phyloP scores from a whole-genome alignment of 2,113 vertebrate species.

The Tachysurus vachellii region DNA sequence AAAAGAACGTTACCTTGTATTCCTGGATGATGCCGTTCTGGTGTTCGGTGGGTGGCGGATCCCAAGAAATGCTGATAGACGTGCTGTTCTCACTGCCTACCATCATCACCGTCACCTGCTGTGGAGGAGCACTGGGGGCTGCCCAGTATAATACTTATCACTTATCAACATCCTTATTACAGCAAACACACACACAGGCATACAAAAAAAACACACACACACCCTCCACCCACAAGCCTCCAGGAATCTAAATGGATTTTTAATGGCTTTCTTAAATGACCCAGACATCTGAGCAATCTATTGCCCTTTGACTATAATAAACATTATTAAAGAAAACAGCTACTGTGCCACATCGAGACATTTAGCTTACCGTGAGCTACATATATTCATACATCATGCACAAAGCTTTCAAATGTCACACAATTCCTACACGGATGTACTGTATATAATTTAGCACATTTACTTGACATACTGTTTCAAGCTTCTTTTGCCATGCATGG shows the following conservation, averaged over 20 bases:
- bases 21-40: slow-evolving; percentile 99
- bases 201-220: background rate
- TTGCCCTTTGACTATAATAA: slow-evolving; percentile 30
- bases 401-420: slow-evolving; percentile 24
- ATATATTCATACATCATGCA: background rate
- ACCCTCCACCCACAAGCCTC: background rate
- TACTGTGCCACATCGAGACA: background rate
- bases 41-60: slow-evolving; percentile 92
- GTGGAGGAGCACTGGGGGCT: slow-evolving; percentile 96
- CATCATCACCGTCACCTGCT: slow-evolving; percentile 93
- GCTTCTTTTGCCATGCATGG: background rate
- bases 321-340: slow-evolving; percentile 22
- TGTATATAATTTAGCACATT: background rate
- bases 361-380: slow-evolving; percentile 10
- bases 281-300: slow-evolving; percentile 28
- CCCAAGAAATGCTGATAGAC: slow-evolving; percentile 98
- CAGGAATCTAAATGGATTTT: slow-evolving; percentile 30
- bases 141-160: slow-evolving; percentile 41
- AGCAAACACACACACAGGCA: background rate
- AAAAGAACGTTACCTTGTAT: slow-evolving; percentile 82
- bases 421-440: background rate
- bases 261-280: slow-evolving; percentile 40
- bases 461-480: background rate
- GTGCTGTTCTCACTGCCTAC: slow-evolving; percentile 96
- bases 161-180: slow-evolving; percentile 33